Base-by-base conservation (phyloP, 2,113 vertebrate species). In the Oncorhynchus tshawytscha region DNA sequence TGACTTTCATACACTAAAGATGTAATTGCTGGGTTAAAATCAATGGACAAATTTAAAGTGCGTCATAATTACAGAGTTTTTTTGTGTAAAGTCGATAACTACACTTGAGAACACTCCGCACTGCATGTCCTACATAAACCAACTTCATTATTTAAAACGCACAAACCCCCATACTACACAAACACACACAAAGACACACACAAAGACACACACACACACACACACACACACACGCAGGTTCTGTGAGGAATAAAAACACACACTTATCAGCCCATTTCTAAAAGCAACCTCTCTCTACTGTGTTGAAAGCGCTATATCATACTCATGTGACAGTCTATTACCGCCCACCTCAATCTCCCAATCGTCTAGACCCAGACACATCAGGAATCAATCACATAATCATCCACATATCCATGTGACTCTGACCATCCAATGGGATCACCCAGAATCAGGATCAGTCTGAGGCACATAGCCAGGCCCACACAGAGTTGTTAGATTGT, bases 301-400 rank as follows among this genome's bases (percentile, higher is more conserved):
- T 73, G 72, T 39, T 84, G 78, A 82, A 81, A 75, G 75, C 73
- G 79, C 84, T 85, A 84, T 82, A 84, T 82, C 78, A 81, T 81
- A 72, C 81, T 88, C 87, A 88, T 88, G 90, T 91, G 88, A 84
- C 84, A 85, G 78, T 85, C 80, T 82, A 89, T 90, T 90, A 88
- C 81, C 51, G 86, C 76, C 83, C 89, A 90, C 85, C 87, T 84
- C 81, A 83, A 78, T 74, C 79, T 67, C 78, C 69, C 72, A 75
- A 83, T 86, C 89, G 89, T 78, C 79, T 67, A 75, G 67, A 74
- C 78, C 24, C 34, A 73, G n/a, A 74, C 31, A 4, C 27, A 67
- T 29, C 24, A 67, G 25, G 65, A 18, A 27, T 67, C 25, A 62
- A 22, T 22, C 59, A 8, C 59, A n/a, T 62, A 20, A 20, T 57